Evolutionary conservation across 2,888 invertebrate species (phyloP), one percentile per base, ranked within the genome.

Genomic region (Therioaphis trifolii): DNA sequence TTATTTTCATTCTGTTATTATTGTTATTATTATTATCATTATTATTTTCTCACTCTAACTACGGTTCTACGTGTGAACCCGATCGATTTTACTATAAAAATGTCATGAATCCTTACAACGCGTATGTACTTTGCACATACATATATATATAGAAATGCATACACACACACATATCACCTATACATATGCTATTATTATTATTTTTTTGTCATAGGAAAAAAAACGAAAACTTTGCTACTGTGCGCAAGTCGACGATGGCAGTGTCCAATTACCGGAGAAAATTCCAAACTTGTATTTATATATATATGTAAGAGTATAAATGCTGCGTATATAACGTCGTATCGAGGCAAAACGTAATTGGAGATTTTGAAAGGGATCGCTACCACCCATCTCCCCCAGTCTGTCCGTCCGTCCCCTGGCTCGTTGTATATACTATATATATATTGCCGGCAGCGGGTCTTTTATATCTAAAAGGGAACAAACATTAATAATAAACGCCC

Each of bases 401-500:
- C 7, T 35, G 35, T 4, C 49, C 66, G 55, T n/a, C 24, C 79
- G 43, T 69, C 80, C 71, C 46, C 27, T 35, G 11, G 14, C n/a
- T 4, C 7, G 7, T 14, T 46, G 27, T 43, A 61, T 49, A 71
- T 66, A 68, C n/a, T 24, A 68, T 61, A 58, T 5, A 12, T 63
- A 27, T 61, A 40, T 49, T 46, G 80, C 80, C 61, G 80, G 63
- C 61, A 63, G 78, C 78, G 15, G 72, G 80, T 82, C 72, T 49
- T 49, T 61, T 61, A 27, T 69, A 55, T 66, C 78, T 82, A 82
- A 82, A 74, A 82, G 82, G 82, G 82, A 82, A 82, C 82, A 82
- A 82, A 82, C 82, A 82, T 82, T 82, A 82, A 82, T 82, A 82
- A 82, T 82, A 82, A 82, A 82, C 72, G 72, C 72, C 82, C 72